Evolutionary conservation across 2,113 vertebrate genomes (phyloP), one percentile per base, ranked within the genome.

Genomic region (Callipepla californica): DNA sequence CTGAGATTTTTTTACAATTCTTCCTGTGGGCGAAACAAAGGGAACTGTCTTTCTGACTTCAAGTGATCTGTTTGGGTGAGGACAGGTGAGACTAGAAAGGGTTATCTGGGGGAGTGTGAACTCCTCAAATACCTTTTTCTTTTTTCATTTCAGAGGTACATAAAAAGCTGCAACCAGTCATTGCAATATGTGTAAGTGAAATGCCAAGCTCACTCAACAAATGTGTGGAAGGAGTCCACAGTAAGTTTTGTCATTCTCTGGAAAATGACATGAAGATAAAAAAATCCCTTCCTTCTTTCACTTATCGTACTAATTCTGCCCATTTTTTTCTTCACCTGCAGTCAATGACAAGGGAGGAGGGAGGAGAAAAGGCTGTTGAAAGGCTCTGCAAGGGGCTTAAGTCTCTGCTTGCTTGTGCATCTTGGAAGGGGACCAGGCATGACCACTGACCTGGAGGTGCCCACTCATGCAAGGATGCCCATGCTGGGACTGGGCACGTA

Each of bases 401-500:
- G 28, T 4, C 6, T 11, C 34, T 57, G 19, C 47, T 50, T 40
- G 28, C 36, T 30, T 17, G n/a, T 0, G 0, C 1, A 1, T 42
- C 38, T 42, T 42, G 57, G 22, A 30, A 79, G 18, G 5, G 42
- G 10, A 25, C 17, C 0, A 6, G 0, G 0, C 69, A 51, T 58
- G 63, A 79, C 83, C 40, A 44, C 80, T 19, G 11, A 44, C 44
- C 53, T 81, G 42, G 42, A 80, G 69, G 95, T 93, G 57, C 87
- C 26, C 38, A 48, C 58, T 6, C 0, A 13, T 0, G 32, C 0
- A 2, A 92, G 61, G 79, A 95, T 96, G 90, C 87, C 66, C 50
- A n/a, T 75, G 50, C 50, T 94, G 48, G 74, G 77, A 3, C 34
- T 90, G 51, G 90, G 85, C 15, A 94, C 74, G 23, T 95, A 92